These are phyloP conservation scores for Smithornis capensis DNA, from an alignment of 2,113 vertebrate species.

Conservation along the genomic window DNA sequence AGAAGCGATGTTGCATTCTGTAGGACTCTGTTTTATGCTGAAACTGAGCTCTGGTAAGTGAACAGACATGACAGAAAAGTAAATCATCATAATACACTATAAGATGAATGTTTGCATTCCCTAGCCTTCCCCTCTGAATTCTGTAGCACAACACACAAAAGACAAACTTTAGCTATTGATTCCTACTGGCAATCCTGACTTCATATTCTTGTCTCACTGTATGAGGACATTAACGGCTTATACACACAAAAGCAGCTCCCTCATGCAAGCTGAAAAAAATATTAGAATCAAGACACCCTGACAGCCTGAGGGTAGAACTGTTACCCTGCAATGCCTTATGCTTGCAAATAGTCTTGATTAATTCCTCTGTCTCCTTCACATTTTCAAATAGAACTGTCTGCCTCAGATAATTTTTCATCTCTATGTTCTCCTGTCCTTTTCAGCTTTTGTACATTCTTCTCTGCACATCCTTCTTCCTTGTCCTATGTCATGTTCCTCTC, in stretches of 20 bases:
- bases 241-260: not conserved
- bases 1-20: not conserved
- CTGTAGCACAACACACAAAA: not conserved
- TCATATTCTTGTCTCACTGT: not conserved
- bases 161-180: not conserved
- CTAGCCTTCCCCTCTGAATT: not conserved
- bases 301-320: not conserved
- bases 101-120: not conserved
- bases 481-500: not conserved
- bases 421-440: not conserved
- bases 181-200: not conserved
- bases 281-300: not conserved
- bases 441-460: not conserved
- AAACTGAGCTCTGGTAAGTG: constrained; percentile 35
- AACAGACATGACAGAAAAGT: constrained; percentile 4
- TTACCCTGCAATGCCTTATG: not conserved
- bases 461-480: not conserved
- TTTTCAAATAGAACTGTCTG: not conserved
- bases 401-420: not conserved
- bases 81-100: not conserved
- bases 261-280: not conserved
- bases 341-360: not conserved
- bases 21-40: constrained; percentile 5
- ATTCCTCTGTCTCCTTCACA: not conserved
- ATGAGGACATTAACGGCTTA: not conserved